Conservation (phyloP, 2,888 invertebrate genomes). For the Craniophora ligustri region DNA sequence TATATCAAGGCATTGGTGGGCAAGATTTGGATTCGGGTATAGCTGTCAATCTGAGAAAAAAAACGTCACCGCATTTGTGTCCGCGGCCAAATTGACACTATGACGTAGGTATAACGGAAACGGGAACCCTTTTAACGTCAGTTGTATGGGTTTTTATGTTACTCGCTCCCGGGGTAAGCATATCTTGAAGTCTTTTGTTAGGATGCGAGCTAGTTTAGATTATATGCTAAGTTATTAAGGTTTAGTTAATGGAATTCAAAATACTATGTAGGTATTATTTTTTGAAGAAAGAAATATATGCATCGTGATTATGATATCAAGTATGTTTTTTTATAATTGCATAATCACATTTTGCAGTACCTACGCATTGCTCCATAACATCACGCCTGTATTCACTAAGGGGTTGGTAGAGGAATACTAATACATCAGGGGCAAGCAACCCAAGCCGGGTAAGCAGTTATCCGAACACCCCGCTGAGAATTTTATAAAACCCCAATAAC, state of each 20-base stretch:
- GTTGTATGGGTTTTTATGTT: slow-evolving; percentile 51
- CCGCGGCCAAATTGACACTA: slow-evolving; percentile 66
- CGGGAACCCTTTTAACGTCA: slow-evolving; percentile 68
- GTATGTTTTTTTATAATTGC: too few relatives aligned
- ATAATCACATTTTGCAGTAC: too few relatives aligned
- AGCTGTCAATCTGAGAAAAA: slow-evolving; percentile 62
- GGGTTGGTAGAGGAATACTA: too few relatives aligned
- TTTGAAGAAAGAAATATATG: too few relatives aligned
- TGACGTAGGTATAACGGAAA: slow-evolving; percentile 66
- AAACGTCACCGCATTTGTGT: slow-evolving; percentile 59
- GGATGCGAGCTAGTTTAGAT: slow-evolving; percentile 12
- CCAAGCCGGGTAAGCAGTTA: too few relatives aligned
- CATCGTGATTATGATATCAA: too few relatives aligned
- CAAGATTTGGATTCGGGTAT: slow-evolving; percentile 64
- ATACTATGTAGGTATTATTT: too few relatives aligned
- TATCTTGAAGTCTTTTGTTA: slow-evolving; percentile 36
- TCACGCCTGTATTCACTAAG: too few relatives aligned
- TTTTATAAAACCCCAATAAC: too few relatives aligned
- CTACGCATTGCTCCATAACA: too few relatives aligned
- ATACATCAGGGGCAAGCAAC: too few relatives aligned
- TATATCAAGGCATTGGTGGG: slow-evolving; percentile 57
- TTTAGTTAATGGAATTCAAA: not conserved
- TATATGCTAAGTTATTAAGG: slow-evolving; percentile 4
- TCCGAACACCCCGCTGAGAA: too few relatives aligned
- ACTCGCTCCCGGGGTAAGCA: slow-evolving; percentile 33